Conservation (phyloP, 2,797 vertebrate genomes). For the Paedocypris micromegethes region DNA sequence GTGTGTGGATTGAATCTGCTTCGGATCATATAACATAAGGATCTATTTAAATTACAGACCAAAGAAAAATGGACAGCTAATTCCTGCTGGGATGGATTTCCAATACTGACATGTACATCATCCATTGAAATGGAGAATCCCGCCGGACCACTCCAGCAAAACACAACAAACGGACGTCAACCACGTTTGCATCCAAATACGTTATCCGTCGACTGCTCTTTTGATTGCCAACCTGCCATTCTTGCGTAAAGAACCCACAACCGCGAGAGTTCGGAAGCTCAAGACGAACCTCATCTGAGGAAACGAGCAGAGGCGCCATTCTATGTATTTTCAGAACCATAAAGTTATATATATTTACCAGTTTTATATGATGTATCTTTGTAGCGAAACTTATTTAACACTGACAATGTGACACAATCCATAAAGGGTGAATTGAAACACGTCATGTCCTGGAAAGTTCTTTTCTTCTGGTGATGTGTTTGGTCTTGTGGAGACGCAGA, state of each 20-base stretch:
- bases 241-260: constrained; percentile 67
- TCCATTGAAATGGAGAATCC: no score
- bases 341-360: constrained; percentile 91
- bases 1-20: background rate
- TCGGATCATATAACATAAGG: background rate
- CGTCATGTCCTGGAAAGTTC: constrained; percentile 36
- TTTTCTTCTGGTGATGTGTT: background rate
- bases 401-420: constrained; percentile 70
- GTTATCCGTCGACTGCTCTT: constrained; percentile 64
- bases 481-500: background rate
- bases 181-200: background rate
- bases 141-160: no score
- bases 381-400: constrained; percentile 86
- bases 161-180: constrained; percentile 19
- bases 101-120: constrained; percentile 31
- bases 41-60: constrained; percentile 72
- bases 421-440: constrained; percentile 40
- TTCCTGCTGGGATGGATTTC: constrained; percentile 46
- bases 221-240: constrained; percentile 62
- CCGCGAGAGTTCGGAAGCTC: constrained; percentile 69
- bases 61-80: constrained; percentile 78
- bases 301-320: constrained; percentile 49
- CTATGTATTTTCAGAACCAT: constrained; percentile 91
- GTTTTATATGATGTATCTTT: constrained; percentile 91
- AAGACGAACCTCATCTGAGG: constrained; percentile 60